Evolutionary conservation across 2,797 vertebrate genomes (phyloP), one percentile per base, ranked within the genome.

Genomic region (Spinibarbus caldwelli): DNA sequence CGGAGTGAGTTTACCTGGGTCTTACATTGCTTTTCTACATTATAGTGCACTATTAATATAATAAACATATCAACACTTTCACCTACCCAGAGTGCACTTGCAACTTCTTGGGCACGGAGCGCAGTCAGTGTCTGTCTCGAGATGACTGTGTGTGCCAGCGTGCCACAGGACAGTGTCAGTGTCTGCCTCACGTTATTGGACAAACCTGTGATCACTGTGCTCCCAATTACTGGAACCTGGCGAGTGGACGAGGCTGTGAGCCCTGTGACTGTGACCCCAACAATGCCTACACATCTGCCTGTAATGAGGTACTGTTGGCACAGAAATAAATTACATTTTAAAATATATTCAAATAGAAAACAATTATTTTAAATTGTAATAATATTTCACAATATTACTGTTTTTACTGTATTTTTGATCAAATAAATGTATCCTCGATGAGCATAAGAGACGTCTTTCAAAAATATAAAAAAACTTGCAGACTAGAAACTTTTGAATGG

Each of bases 161-260:
- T 2, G 89, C 85, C 82, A 96, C 93, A 0, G 98, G 98, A 21
- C 98, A 99, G 92, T 99, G 98, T 89, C 96, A 95, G 82, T 99
- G 98, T 92, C 91, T 97, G 54, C 95, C 96, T 5, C 93, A 97
- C 0, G 96, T 98, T 68, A 95, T 96, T 3, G 98, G 98, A 0
- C 95, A 96, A 87, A 95, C 91, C 82, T 99, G 98, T 12, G 97
- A 99, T 93, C 98, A 93, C 91, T 99, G 98, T 49, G 94, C 94
- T 64, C 95, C 97, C 75, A 96, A 97, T 92, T 97, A 96, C 94
- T 99, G 97, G 97, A 98, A 99, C 92, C 90, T 99, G 91, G 96
- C 95, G 82, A 95, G 96, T 0, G 95, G 97, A 12, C 92, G 41
- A 31, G 98, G 97, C 87, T 99, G 98, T 71, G 94, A 96, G 62